Conservation (phyloP, 2,797 vertebrate genomes). For the Sylvia borin region DNA sequence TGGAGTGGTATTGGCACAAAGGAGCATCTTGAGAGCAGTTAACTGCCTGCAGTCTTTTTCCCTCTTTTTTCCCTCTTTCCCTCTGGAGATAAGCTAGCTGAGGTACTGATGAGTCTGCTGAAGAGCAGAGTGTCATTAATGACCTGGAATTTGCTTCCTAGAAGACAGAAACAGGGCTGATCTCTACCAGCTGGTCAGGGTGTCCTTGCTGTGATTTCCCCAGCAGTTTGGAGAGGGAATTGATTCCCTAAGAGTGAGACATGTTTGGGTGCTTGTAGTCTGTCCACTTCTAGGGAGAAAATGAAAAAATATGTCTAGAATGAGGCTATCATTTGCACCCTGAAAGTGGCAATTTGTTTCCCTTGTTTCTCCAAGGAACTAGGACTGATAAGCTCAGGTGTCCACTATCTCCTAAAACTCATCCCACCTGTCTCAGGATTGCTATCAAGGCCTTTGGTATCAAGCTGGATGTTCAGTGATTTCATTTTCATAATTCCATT, state of each 20-base stretch:
- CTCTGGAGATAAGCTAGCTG: background rate
- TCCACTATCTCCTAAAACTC: background rate
- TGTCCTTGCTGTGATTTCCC: background rate
- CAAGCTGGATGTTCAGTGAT: background rate
- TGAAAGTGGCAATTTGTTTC: background rate
- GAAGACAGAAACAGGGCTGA: background rate
- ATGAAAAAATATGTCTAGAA: background rate
- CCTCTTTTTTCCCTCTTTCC: background rate
- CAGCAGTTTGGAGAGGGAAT: background rate
- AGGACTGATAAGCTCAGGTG: background rate
- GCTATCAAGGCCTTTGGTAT: background rate
- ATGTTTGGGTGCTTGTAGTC: background rate
- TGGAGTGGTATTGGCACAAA: slow-evolving; percentile 63
- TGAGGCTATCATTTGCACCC: background rate
- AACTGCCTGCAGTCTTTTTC: background rate
- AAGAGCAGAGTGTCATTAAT: background rate
- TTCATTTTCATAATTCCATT: background rate
- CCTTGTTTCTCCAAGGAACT: background rate
- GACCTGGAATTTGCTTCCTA: background rate
- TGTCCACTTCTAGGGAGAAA: background rate
- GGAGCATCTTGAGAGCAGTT: slow-evolving; percentile 5
- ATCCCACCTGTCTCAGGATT: background rate
- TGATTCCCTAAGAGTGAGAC: background rate
- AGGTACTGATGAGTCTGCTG: background rate
- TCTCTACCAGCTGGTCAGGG: background rate